Evolutionary conservation across 1,140 invertebrate genomes (phyloP), one percentile per base, ranked within the genome.

Genomic region (Gonioctena quinquepunctata): DNA sequence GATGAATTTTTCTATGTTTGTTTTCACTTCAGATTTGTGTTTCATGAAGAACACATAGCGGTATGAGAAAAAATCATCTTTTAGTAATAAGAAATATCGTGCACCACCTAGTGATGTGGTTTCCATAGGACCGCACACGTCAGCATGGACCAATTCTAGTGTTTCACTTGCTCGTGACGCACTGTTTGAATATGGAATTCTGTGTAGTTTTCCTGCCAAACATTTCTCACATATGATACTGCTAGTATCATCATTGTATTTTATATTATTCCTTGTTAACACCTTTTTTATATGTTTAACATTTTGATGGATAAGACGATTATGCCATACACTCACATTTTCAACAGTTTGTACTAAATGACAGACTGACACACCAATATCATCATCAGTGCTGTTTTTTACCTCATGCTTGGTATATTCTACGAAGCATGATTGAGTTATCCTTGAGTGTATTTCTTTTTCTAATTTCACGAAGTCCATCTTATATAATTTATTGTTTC

Each of bases 61-160:
- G 42, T 75, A 80, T 22, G 64, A 50, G 48, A 73, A 74, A 52
- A 62, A 76, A 60, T 84, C 81, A 69, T 84, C 81, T 54, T 81
- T 77, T 16, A 78, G 73, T 5, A 80, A 49, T 7, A 84, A 33
- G 69, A 83, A 83, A 71, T 84, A 83, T 13, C 72, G 68, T 21
- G 78, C 27, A 11, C 75, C 74, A 6, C 77, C 76, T 48, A 81
- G 26, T 16, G 81, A 81, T 48, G 7, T 26, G 3, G 11, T 54
- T 22, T 75, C 68, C 78, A 82, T 82, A 21, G 79, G 78, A 11
- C 79, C 79, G 64, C 78, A 79, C 6, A 83, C 33, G 71, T 83
- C 81, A 18, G 63, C 61, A 62, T 81, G 77, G 13, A 83, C 66
- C 18, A 77, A n/a, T 50, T 68, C 25, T 22, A 26, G 8, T 7